phyloP scores from a whole-genome alignment of 2,113 vertebrate species.

The Hydropotes inermis region DNA sequence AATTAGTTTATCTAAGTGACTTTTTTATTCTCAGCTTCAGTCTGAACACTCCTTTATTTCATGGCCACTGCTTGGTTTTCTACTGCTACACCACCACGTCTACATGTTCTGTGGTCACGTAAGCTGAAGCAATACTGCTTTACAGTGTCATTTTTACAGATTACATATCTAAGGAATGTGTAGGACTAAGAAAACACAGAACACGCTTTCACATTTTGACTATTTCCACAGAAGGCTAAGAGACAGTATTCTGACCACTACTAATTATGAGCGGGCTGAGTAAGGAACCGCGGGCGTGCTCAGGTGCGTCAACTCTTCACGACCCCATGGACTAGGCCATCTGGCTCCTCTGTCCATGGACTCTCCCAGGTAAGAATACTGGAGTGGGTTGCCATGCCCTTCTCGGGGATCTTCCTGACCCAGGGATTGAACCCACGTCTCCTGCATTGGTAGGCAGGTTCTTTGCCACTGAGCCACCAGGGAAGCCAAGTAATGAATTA shows the following conservation, averaged over 20 bases:
- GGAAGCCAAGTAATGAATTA: background rate
- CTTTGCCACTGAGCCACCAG: background rate
- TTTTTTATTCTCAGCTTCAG: background rate
- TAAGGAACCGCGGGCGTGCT: background rate
- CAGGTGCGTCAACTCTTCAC: background rate
- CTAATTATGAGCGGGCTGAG: background rate
- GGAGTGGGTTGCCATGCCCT: background rate
- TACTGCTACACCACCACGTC: background rate
- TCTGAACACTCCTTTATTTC: background rate
- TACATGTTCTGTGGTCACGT: background rate
- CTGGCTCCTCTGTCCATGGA: background rate
- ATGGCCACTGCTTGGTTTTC: background rate
- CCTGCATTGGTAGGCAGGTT: background rate
- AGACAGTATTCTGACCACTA: background rate
- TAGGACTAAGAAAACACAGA: background rate
- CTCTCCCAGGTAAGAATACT: background rate
- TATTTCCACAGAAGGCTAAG: background rate
- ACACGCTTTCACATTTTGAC: background rate
- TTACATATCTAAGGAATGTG: background rate
- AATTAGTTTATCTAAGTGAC: background rate
- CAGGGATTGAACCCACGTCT: accelerated
- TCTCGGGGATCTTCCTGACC: background rate
- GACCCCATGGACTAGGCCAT: background rate
- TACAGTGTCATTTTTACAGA: background rate
- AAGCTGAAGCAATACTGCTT: background rate